phyloP scores from a whole-genome alignment of 2,888 invertebrate species.

The Myopa testacea region DNA sequence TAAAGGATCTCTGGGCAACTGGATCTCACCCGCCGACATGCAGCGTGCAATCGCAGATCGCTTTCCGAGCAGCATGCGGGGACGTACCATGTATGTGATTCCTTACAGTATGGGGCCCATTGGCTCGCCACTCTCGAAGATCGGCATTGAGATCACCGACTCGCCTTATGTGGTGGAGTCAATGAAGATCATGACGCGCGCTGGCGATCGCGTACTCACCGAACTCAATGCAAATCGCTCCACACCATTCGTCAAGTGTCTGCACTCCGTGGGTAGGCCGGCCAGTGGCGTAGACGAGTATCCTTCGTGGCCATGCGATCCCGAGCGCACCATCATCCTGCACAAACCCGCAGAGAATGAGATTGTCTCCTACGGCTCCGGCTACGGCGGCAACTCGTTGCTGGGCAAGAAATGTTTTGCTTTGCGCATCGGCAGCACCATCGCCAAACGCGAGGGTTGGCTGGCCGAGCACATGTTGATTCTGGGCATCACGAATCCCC shows the following conservation, averaged over 20 bases:
- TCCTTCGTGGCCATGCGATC: slow-evolving; percentile 96
- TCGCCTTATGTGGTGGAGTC: slow-evolving; percentile 97
- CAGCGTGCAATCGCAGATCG: slow-evolving; percentile 82
- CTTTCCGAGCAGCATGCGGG: slow-evolving; percentile 90
- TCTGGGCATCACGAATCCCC: slow-evolving; percentile 91
- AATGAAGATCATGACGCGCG: slow-evolving; percentile 97
- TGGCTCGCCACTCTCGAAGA: slow-evolving; percentile 93
- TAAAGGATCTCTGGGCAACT: slow-evolving; percentile 90
- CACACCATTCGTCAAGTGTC: slow-evolving; percentile 81
- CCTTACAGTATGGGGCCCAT: slow-evolving; percentile 99
- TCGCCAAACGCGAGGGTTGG: slow-evolving; percentile 96
- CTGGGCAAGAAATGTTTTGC: slow-evolving; percentile 99
- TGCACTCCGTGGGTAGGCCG: slow-evolving; percentile 93
- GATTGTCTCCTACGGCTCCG: slow-evolving; percentile 80
- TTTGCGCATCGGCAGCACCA: slow-evolving; percentile 92
- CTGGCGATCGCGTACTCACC: slow-evolving; percentile 75
- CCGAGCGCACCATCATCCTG: slow-evolving; percentile 90
- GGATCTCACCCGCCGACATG: slow-evolving; percentile 88
- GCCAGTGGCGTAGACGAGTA: slow-evolving; percentile 72
- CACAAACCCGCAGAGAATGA: slow-evolving; percentile 74
- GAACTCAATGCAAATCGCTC: slow-evolving; percentile 70
- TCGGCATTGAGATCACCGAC: slow-evolving; percentile 97
- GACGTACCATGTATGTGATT: slow-evolving; percentile 97
- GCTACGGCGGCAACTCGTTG: slow-evolving; percentile 96
- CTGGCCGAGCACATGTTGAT: slow-evolving; percentile 99